These are phyloP conservation scores for Harpegnathos saltator DNA, from an alignment of 1,140 invertebrate genomes.

Conservation along the genomic window DNA sequence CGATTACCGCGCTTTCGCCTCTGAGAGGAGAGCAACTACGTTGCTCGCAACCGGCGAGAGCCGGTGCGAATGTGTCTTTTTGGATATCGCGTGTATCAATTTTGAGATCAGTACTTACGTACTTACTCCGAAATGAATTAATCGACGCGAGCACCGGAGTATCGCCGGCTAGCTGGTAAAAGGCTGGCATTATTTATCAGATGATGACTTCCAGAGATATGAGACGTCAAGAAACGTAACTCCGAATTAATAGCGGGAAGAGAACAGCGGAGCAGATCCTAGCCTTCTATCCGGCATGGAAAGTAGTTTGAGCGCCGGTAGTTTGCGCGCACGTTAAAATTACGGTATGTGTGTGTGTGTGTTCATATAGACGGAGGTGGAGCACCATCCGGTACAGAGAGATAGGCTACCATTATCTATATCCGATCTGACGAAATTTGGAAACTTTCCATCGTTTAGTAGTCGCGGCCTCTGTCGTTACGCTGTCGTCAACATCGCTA, in stretches of 20 bases:
- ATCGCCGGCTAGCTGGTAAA: background rate
- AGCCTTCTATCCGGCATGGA: slow-evolving; percentile 24
- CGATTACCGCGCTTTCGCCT: background rate
- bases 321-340: slow-evolving; percentile 29
- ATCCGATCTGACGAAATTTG: slow-evolving; percentile 44
- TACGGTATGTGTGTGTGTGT: background rate
- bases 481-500: background rate
- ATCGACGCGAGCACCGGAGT: no score
- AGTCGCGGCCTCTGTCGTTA: slow-evolving; percentile 14
- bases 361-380: background rate
- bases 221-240: background rate
- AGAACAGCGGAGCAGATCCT: background rate
- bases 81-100: no score
- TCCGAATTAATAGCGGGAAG: background rate
- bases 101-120: no score
- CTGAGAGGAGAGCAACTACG: no score
- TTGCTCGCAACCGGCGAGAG: no score
- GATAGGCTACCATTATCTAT: slow-evolving; percentile 24
- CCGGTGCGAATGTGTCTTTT: no score
- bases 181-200: background rate
- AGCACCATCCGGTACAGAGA: background rate
- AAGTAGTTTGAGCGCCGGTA: slow-evolving; percentile 43
- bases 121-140: no score
- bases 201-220: no score
- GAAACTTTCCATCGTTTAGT: slow-evolving; percentile 10